Percentiles rank a stretch among this genome's conserved stretches.
Evolutionary conservation across 2,888 invertebrate genomes (phyloP).

Genomic region (Drosophila algonquin): DNA sequence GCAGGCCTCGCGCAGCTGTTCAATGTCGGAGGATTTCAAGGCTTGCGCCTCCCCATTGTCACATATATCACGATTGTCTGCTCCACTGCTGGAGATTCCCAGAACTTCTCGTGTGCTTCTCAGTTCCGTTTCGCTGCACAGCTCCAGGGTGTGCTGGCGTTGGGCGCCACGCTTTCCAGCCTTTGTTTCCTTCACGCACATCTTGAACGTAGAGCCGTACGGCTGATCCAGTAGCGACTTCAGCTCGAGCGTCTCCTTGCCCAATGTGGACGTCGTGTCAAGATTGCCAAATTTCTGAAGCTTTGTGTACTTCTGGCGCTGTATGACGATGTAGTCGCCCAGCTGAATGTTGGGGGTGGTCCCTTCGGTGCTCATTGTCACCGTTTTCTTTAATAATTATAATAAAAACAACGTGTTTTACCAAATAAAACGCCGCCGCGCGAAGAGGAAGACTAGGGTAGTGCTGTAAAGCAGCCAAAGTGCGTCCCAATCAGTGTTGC

Average conservation of each 20-base stretch:
- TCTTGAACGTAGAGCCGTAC: conserved; percentile 91
- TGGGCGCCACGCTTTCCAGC: conserved; percentile 83
- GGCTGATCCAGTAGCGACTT: conserved; percentile 88
- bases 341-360: conserved; percentile 85
- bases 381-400: conserved; percentile 10
- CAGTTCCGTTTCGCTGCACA: conserved; percentile 85
- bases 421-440: conserved; percentile 32
- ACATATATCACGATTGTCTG: conserved; percentile 92
- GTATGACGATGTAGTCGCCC: conserved; percentile 90
- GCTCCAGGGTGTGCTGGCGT: conserved; percentile 85
- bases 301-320: conserved; percentile 91
- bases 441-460: background rate
- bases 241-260: conserved; percentile 89
- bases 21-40: conserved; percentile 92
- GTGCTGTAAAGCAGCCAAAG: background rate
- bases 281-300: conserved; percentile 89
- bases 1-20: conserved; percentile 90
- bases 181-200: conserved; percentile 86
- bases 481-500: background rate
- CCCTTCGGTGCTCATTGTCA: conserved; percentile 25
- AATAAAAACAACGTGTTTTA: conserved; percentile 41
- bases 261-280: conserved; percentile 87
- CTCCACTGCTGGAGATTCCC: conserved; percentile 88
- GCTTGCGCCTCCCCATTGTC: conserved; percentile 91
- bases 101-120: conserved; percentile 87